Conservation (phyloP, 2,797 vertebrate genomes). For the Xyrichtys novacula region DNA sequence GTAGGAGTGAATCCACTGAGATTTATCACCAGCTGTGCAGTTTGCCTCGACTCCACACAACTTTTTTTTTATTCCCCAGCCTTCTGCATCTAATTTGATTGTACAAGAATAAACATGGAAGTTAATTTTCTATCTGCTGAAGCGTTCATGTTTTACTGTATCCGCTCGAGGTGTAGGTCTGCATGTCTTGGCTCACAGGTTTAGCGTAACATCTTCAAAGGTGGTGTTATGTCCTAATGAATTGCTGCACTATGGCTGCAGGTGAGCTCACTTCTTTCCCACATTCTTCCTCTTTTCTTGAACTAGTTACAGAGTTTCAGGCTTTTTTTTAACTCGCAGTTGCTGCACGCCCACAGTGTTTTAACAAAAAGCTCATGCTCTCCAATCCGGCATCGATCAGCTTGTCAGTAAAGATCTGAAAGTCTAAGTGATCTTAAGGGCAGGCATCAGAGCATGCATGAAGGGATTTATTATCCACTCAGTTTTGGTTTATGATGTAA, state of each 20-base stretch:
- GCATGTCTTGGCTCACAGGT: not conserved
- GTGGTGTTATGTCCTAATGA: too few species aligned
- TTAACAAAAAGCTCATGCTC: not conserved
- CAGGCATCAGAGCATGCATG: not conserved
- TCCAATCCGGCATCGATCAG: conserved; percentile 1
- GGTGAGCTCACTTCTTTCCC: too few species aligned
- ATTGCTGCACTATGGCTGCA: too few species aligned
- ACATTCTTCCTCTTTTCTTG: too few species aligned
- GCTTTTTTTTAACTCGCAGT: not conserved
- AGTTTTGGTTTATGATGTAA: not conserved
- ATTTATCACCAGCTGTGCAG: too few species aligned
- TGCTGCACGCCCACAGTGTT: not conserved
- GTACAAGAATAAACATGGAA: not conserved
- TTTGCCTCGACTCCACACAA: too few species aligned
- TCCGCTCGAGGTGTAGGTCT: not conserved
- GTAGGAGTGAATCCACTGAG: too few species aligned
- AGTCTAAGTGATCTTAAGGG: not conserved
- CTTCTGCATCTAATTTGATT: too few species aligned
- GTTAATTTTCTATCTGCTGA: not conserved
- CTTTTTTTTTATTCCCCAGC: too few species aligned
- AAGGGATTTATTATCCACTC: conserved; percentile 10
- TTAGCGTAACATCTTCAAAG: too few species aligned
- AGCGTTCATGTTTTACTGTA: too few species aligned
- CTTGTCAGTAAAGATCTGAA: conserved; percentile 15
- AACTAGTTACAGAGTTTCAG: not conserved